A percentile compares a stretch with the other conserved stretches of the same genome.
Evolutionary conservation across 2,797 vertebrate genomes (phyloP).

Genomic region (Columba guinea): DNA sequence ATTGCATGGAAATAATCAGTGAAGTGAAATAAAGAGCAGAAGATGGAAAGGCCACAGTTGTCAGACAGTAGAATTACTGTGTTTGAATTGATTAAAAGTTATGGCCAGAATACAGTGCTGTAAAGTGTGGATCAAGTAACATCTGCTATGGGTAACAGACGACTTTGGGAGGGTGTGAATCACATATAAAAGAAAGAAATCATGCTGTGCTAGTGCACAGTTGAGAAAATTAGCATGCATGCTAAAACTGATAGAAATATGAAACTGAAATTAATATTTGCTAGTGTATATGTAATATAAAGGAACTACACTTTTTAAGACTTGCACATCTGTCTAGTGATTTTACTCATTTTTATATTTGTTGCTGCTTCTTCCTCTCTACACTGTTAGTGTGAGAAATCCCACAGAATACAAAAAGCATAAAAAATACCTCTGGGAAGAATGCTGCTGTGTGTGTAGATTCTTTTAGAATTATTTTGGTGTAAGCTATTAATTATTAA

Average conservation of each 20-base stretch:
- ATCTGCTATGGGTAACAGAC: not conserved
- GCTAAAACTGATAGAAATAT: not conserved
- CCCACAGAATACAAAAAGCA: not conserved
- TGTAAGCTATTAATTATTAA: not conserved
- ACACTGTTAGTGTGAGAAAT: not conserved
- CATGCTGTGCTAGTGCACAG: not conserved
- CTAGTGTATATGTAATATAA: not conserved
- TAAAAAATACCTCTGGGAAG: not conserved
- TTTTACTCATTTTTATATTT: not conserved
- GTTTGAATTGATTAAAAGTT: not conserved
- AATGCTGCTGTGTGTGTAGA: not conserved
- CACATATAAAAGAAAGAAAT: not conserved
- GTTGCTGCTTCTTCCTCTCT: not conserved
- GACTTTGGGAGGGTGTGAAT: not conserved
- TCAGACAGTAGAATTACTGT: not conserved
- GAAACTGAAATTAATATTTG: not conserved
- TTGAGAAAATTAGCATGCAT: not conserved
- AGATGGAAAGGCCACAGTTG: slow-evolving; percentile 3
- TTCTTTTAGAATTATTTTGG: not conserved
- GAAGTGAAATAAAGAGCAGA: not conserved
- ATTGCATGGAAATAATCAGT: not conserved
- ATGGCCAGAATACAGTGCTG: not conserved
- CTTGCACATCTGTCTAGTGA: not conserved
- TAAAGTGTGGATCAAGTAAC: not conserved
- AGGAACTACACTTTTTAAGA: not conserved